These are phyloP conservation scores for Eurytoma adleriae DNA, from an alignment of 2,888 invertebrate genomes.

Conservation along the genomic window DNA sequence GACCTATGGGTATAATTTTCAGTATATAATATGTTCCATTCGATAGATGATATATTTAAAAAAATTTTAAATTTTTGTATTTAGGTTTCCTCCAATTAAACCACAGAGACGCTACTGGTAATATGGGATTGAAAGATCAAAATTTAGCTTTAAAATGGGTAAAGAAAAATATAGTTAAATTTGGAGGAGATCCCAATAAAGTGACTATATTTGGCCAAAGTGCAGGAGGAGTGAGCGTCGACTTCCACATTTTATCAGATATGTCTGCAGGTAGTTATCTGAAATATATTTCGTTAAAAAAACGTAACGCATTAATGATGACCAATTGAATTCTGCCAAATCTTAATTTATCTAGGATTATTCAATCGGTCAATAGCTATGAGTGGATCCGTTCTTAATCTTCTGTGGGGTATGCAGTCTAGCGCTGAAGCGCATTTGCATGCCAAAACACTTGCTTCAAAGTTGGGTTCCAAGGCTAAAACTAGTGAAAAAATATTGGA, in stretches of 20 bases:
- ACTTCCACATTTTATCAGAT: constrained; percentile 27
- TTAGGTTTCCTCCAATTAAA: constrained; percentile 33
- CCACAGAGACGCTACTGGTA: constrained; percentile 19
- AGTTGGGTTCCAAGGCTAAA: constrained; percentile 15
- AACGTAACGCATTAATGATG: no score
- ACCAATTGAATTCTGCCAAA: background rate
- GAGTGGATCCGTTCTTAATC: constrained; percentile 76
- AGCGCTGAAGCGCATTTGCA: background rate
- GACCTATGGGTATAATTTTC: constrained; percentile 27
- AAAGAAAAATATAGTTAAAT: constrained; percentile 20
- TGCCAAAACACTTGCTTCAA: constrained; percentile 4
- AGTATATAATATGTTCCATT: background rate
- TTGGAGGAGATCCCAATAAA: constrained; percentile 23
- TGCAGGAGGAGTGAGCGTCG: constrained; percentile 18
- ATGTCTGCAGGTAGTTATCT: constrained; percentile 30
- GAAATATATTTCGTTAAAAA: background rate
- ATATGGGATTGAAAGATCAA: constrained; percentile 31
- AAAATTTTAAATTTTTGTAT: background rate
- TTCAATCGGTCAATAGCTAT: constrained; percentile 79
- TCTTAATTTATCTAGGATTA: constrained; percentile 72
- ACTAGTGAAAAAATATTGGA: constrained; percentile 56
- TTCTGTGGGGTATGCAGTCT: constrained; percentile 25
- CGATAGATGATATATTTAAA: background rate
- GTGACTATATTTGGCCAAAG: constrained; percentile 31
- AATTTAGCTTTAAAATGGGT: constrained; percentile 32